Evolutionary conservation across 2,888 invertebrate genomes (phyloP), one percentile per base, ranked within the genome.

Genomic region (Schrankia costaestrigalis): DNA sequence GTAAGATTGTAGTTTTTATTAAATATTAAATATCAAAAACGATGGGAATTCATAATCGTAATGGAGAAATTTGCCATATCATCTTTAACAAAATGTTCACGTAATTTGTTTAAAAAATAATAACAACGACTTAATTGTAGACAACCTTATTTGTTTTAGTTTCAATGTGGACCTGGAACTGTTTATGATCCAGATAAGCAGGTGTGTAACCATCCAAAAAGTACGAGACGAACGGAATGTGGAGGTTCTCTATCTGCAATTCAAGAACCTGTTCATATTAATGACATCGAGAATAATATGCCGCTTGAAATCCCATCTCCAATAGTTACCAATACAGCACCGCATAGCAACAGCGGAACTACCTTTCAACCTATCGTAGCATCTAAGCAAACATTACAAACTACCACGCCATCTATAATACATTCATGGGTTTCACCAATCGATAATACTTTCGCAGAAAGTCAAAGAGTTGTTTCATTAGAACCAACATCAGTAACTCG

Each of bases 101-200:
- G n/a, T n/a, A n/a, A n/a, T n/a, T n/a, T n/a, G n/a, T n/a, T n/a
- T n/a, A 17, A 17, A 17, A 17, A 17, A 5, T 17, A 17, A 17
- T 5, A 17, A 7, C 17, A 17, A 17, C 17, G n/a, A n/a, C n/a
- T n/a, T n/a, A n/a, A n/a, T n/a, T n/a, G n/a, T n/a, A n/a, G n/a
- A n/a, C n/a, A 4, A 17, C 7, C 7, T 4, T n/a, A 37, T 29
- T 29, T 11, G 43, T 83, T 90, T 39, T 83, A 86, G 84, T 94
- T 94, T 71, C 90, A 91, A 71, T 95, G 95, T 64, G 93, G 91
- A 10, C 90, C 91, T 19, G 94, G 93, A 8, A 94, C 94, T 1
- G 91, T 95, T 13, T 95, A 92, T 65, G 93, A 95, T 62, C 90
- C 91, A 21, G 85, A 90, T 13, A 87, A 89, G 18, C 90, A 89